Evolutionary conservation across 2,888 invertebrate genomes (phyloP).

Genomic region (Dendrolimus houi): DNA sequence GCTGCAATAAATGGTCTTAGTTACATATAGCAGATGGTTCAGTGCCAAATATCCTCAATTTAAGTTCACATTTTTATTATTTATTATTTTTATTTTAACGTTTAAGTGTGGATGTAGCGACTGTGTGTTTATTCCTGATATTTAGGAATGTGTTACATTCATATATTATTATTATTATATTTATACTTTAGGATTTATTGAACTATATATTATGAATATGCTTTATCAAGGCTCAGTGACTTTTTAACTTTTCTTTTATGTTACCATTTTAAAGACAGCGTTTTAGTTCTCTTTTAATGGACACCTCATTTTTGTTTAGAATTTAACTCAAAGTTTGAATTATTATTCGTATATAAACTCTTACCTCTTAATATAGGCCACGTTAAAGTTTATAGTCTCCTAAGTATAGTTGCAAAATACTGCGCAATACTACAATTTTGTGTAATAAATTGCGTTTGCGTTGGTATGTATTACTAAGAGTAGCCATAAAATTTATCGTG

Average conservation of each 20-base stretch:
- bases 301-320: constrained; percentile 21
- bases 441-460: too few relatives aligned
- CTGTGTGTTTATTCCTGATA: constrained; percentile 76
- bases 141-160: constrained; percentile 76
- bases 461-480: too few relatives aligned
- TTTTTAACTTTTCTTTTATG: constrained; percentile 44
- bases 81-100: constrained; percentile 48
- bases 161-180: constrained; percentile 59
- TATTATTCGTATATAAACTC: background rate
- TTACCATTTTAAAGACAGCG: constrained; percentile 51
- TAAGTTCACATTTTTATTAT: constrained; percentile 65
- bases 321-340: constrained; percentile 8
- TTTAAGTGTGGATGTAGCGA: constrained; percentile 72
- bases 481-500: background rate
- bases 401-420: too few relatives aligned
- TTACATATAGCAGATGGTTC: constrained; percentile 55
- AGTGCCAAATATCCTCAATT: constrained; percentile 75
- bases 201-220: constrained; percentile 52
- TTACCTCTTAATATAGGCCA: background rate
- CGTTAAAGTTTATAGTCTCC: too few relatives aligned
- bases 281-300: constrained; percentile 59
- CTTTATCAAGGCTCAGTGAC: constrained; percentile 70
- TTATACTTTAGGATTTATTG: constrained; percentile 64
- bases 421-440: too few relatives aligned
- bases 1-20: constrained; percentile 46